phyloP scores from a whole-genome alignment of 2,113 vertebrate genomes.

The Pao palembangensis region DNA sequence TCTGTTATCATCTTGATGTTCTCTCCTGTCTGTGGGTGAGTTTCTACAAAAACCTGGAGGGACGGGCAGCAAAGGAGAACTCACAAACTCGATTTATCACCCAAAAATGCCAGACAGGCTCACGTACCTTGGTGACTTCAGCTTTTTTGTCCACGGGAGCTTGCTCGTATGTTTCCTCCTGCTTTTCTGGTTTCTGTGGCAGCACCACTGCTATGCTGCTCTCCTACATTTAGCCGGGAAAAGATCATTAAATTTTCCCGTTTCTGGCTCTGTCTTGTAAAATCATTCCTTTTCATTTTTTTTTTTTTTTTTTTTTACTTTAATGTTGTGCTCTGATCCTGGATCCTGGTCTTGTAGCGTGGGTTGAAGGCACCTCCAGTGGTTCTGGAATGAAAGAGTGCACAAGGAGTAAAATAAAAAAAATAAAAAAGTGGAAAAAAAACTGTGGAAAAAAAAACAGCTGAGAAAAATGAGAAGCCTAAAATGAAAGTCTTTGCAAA shows the following conservation, averaged over 20 bases:
- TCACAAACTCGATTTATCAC: background rate
- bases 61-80: background rate
- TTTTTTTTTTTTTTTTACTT: constrained; percentile 50
- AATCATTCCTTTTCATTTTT: background rate
- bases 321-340: constrained; percentile 62
- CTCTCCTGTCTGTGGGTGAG: constrained; percentile 52
- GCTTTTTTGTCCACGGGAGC: constrained; percentile 37
- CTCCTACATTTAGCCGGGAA: constrained; percentile 29
- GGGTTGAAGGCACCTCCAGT: constrained; percentile 66
- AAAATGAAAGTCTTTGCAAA: constrained; percentile 27
- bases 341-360: constrained; percentile 64
- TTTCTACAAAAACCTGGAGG: constrained; percentile 76
- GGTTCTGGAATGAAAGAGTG: constrained; percentile 65
- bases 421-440: background rate
- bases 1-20: constrained; percentile 81
- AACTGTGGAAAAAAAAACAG: background rate
- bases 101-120: background rate
- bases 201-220: constrained; percentile 33
- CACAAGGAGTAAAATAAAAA: background rate
- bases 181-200: constrained; percentile 34
- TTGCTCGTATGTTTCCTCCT: background rate
- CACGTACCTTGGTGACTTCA: constrained; percentile 65
- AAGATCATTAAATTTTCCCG: background rate
- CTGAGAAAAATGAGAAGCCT: constrained; percentile 2
- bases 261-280: too few relatives aligned